phyloP scores from a whole-genome alignment of 2,113 vertebrate species.

The Patagioenas fasciata region DNA sequence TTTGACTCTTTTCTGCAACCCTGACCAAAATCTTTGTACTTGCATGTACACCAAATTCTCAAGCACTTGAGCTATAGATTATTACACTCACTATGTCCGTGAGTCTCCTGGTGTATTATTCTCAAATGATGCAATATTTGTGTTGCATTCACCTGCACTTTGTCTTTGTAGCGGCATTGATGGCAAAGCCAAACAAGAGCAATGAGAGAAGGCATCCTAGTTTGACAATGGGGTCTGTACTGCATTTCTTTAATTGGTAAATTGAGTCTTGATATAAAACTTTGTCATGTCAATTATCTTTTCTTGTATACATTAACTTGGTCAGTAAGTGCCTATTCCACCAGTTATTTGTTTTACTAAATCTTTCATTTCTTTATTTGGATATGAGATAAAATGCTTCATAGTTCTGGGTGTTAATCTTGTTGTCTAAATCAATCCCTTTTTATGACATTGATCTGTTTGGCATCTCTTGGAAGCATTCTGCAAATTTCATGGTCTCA shows the following conservation, averaged over 20 bases:
- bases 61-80: neutral
- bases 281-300: neutral
- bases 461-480: constrained; percentile 25
- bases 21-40: neutral
- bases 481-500: neutral
- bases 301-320: neutral
- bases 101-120: neutral
- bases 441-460: neutral
- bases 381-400: neutral
- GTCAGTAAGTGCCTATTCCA: neutral
- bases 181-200: neutral
- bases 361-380: constrained; percentile 1
- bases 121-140: neutral
- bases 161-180: neutral
- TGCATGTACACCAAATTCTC: neutral
- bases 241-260: neutral
- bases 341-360: constrained; percentile 3
- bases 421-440: constrained; percentile 12
- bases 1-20: neutral
- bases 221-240: neutral
- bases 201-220: neutral
- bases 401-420: constrained; percentile 2
- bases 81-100: neutral
- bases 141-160: neutral
- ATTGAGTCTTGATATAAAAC: neutral